Percentiles rank a stretch among this genome's conserved stretches.
Conservation (phyloP, 2,113 vertebrate genomes). For the Circaetus gallicus region DNA sequence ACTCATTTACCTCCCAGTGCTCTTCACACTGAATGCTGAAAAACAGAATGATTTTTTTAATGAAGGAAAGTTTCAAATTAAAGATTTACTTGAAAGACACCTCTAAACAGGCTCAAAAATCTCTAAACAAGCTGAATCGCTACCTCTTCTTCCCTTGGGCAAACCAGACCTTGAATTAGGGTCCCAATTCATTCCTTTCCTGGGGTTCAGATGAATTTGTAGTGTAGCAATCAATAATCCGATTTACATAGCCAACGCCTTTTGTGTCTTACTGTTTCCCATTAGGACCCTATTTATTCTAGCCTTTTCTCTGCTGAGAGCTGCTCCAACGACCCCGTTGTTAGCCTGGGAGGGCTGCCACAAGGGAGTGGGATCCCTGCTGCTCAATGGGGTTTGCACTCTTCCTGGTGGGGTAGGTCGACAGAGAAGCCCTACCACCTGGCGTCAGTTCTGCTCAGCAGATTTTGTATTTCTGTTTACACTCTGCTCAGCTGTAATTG, state of each 20-base stretch:
- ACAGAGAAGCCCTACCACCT: slow-evolving; percentile 11
- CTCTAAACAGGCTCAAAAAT: not conserved
- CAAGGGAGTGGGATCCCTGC: not conserved
- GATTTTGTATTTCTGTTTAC: slow-evolving; percentile 67
- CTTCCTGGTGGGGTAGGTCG: not conserved
- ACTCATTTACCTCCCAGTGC: not conserved
- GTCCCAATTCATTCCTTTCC: not conserved
- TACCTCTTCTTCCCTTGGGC: not conserved
- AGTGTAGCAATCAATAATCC: not conserved
- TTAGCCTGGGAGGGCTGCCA: not conserved
- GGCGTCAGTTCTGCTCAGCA: slow-evolving; percentile 37
- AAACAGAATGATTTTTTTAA: not conserved
- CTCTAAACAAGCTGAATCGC: not conserved
- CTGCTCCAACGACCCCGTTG: not conserved
- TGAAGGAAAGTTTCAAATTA: not conserved
- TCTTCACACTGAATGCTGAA: not conserved
- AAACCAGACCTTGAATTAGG: not conserved
- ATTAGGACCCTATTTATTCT: not conserved
- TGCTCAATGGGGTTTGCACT: not conserved
- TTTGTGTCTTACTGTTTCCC: not conserved
- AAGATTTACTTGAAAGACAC: not conserved
- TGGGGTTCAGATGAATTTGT: not conserved
- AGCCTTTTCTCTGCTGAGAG: not conserved
- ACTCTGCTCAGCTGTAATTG: slow-evolving; percentile 55
- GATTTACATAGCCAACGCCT: not conserved